A percentile compares a stretch with the other conserved stretches of the same genome.
Evolutionary conservation across 2,113 vertebrate genomes (phyloP).

Genomic region (Hirundichthys speculiger): DNA sequence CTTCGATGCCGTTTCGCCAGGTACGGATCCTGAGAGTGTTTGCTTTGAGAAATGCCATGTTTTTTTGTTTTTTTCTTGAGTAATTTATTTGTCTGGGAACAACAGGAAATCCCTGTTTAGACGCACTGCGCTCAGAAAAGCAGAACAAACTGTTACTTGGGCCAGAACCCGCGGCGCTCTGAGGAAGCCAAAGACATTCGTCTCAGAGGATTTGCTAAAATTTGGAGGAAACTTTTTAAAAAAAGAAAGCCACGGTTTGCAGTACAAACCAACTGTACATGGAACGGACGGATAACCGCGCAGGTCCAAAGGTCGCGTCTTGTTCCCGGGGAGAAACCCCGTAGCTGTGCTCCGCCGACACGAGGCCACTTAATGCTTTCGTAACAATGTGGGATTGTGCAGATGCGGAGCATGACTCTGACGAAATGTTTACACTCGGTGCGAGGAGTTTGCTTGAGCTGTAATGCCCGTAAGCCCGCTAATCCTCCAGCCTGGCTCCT

Average conservation of each 20-base stretch:
- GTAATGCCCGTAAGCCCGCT: slow-evolving; percentile 57
- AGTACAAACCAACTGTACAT: slow-evolving; percentile 21
- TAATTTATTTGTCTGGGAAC: slow-evolving; percentile 71
- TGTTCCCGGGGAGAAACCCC: slow-evolving; percentile 38
- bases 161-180: slow-evolving; percentile 22
- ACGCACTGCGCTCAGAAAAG: slow-evolving; percentile 50
- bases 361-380: slow-evolving; percentile 48
- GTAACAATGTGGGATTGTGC: slow-evolving; percentile 29
- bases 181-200: slow-evolving; percentile 33
- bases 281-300: slow-evolving; percentile 31
- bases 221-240: slow-evolving; percentile 18
- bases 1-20: too few species aligned
- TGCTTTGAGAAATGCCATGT: slow-evolving; percentile 47
- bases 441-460: slow-evolving; percentile 50
- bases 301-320: slow-evolving; percentile 26
- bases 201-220: slow-evolving; percentile 47
- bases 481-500: slow-evolving; percentile 64
- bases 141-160: slow-evolving; percentile 51
- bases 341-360: too few species aligned
- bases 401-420: slow-evolving; percentile 25
- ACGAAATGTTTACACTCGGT: slow-evolving; percentile 50
- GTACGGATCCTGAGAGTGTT: too few species aligned
- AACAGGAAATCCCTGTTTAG: slow-evolving; percentile 80
- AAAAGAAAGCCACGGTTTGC: slow-evolving; percentile 28
- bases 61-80: slow-evolving; percentile 27